These are phyloP conservation scores for Calosoma granatense DNA, from an alignment of 1,140 invertebrate species.

Conservation along the genomic window DNA sequence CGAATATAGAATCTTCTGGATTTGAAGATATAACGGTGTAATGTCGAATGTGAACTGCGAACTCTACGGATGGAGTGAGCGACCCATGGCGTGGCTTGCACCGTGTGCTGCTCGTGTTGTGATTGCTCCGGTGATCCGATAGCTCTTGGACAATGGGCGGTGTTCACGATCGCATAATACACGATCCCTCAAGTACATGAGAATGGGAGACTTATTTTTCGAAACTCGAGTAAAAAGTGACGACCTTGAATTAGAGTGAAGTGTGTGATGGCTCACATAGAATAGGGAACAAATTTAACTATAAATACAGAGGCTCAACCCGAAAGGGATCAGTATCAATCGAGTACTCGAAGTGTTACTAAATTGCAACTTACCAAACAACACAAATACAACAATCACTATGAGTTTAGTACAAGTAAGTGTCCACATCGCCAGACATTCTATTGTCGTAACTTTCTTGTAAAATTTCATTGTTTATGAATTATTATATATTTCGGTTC, in stretches of 20 bases:
- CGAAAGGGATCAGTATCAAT: not conserved
- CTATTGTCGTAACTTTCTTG: too few relatives aligned
- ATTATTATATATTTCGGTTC: too few relatives aligned
- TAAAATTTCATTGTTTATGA: too few relatives aligned
- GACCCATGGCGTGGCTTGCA: too few relatives aligned
- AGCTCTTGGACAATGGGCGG: not conserved
- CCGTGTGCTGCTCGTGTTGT: not conserved
- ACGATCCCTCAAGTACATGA: not conserved
- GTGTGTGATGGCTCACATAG: not conserved
- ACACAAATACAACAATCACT: not conserved
- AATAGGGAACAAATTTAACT: conserved; percentile 8
- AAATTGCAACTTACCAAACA: not conserved
- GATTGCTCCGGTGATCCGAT: not conserved
- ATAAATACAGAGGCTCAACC: not conserved
- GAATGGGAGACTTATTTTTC: conserved; percentile 4
- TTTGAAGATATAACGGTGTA: too few relatives aligned
- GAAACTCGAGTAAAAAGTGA: conserved; percentile 5
- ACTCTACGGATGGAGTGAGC: too few relatives aligned
- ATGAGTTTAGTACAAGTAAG: conserved; percentile 2
- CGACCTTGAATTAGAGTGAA: not conserved
- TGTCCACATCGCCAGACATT: too few relatives aligned
- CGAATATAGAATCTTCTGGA: too few relatives aligned
- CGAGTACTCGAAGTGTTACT: conserved; percentile 3
- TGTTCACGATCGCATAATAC: not conserved
- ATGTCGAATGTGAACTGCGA: too few relatives aligned